These are phyloP conservation scores for Bimastos eiseni DNA, from an alignment of 2,888 invertebrate species.

Conservation along the genomic window DNA sequence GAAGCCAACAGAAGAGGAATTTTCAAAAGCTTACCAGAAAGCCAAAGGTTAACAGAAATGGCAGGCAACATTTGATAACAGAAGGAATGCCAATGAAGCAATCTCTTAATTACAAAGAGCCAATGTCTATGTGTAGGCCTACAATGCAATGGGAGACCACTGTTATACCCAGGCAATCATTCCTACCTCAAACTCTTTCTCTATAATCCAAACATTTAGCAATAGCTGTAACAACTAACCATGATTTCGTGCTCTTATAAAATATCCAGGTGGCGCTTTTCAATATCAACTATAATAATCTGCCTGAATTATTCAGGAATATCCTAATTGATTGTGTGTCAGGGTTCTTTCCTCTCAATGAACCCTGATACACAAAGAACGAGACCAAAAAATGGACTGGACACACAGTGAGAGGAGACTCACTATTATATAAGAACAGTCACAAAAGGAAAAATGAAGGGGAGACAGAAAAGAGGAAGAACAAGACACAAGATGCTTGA, in stretches of 20 bases:
- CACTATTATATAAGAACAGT: no score
- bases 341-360: no score
- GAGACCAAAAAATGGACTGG: no score
- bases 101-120: background rate
- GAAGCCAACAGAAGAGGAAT: background rate
- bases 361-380: no score
- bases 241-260: background rate
- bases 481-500: no score
- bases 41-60: background rate
- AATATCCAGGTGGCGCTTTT: background rate
- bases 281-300: background rate
- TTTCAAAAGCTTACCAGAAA: background rate
- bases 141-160: background rate
- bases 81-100: constrained; percentile 2
- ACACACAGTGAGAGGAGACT: no score
- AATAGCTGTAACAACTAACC: background rate
- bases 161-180: background rate
- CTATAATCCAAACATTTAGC: background rate
- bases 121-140: background rate
- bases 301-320: no score
- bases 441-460: no score
- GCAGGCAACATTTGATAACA: background rate
- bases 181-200: background rate
- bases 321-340: no score
- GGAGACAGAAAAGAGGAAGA: no score